Evolutionary conservation across 2,797 vertebrate genomes (phyloP), one percentile per base, ranked within the genome.

Genomic region (Erethizon dorsatum): DNA sequence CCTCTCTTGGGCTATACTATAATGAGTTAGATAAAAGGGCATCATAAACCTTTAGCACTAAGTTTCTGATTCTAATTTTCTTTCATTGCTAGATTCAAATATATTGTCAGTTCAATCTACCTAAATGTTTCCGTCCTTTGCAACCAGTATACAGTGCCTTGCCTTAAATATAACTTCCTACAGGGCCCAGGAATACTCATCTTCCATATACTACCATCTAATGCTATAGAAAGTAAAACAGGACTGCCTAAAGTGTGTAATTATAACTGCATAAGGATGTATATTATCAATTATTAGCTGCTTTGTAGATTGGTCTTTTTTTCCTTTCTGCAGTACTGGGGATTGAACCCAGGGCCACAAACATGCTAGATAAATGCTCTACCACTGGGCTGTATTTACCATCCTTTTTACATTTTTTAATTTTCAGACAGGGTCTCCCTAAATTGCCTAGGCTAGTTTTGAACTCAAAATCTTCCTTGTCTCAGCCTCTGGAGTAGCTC

Each of bases 151-250:
- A 87, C 1, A 13, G 15, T 45, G 17, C 41, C 54, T 82, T 65
- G 24, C 65, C 50, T 89, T 82, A 85, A 89, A 93, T 83, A 91
- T 69, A 93, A 87, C n/a, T 95, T 78, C 22, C 33, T 41, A 95
- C 0, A 37, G 78, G 45, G 52, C 37, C 28, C 2, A 65, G 65
- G 67, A 63, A 41, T 20, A 78, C 20, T 83, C 54, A 71, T 50
- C 54, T 89, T 87, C 61, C 86, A 79, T 71, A 75, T 91, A 59
- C 63, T 20, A 82, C 52, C 3, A 77, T 17, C 54, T 7, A 54
- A 37, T 24, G 31, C 31, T 47, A 91, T 0, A 37, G 28, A 82
- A 78, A 41, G 67, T 77, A 88, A 95, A 85, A 92, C 33, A 50
- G 52, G 12, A 80, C 57, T 91, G 37, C 20, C 37, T 85, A 12